Evolutionary conservation across 2,888 invertebrate species (phyloP).

Genomic region (Schizotus pectinicornis): DNA sequence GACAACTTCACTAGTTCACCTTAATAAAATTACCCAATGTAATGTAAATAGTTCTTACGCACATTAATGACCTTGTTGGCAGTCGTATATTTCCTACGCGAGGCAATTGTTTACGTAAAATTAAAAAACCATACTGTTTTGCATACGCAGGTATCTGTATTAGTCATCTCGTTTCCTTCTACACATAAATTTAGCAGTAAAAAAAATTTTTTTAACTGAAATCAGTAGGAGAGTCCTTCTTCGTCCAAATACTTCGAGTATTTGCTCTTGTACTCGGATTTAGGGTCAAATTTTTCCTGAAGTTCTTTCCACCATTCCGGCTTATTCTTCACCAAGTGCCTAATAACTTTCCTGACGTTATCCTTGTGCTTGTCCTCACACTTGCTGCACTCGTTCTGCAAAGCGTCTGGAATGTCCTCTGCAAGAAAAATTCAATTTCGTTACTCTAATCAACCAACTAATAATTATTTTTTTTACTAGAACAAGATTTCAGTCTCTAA

Average conservation of each 20-base stretch:
- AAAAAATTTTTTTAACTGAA: not conserved
- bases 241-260: slow-evolving; percentile 65
- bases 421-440: not conserved
- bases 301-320: slow-evolving; percentile 67
- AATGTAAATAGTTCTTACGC: too few species aligned
- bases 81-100: too few species aligned
- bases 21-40: too few species aligned
- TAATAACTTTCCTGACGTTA: slow-evolving; percentile 68
- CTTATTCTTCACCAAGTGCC: slow-evolving; percentile 68
- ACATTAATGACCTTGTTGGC: too few species aligned
- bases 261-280: slow-evolving; percentile 66
- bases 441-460: not conserved
- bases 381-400: slow-evolving; percentile 68
- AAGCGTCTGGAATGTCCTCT: slow-evolving; percentile 74
- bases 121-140: too few species aligned
- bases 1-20: too few species aligned
- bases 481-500: too few species aligned
- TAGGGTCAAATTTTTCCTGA: slow-evolving; percentile 70
- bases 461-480: too few species aligned
- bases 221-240: slow-evolving; percentile 23
- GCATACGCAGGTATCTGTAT: too few species aligned
- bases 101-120: too few species aligned
- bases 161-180: too few species aligned
- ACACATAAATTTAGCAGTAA: too few species aligned
- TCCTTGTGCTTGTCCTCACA: slow-evolving; percentile 70